Base-by-base conservation (phyloP, 2,797 vertebrate species). In the Salmo trutta region DNA sequence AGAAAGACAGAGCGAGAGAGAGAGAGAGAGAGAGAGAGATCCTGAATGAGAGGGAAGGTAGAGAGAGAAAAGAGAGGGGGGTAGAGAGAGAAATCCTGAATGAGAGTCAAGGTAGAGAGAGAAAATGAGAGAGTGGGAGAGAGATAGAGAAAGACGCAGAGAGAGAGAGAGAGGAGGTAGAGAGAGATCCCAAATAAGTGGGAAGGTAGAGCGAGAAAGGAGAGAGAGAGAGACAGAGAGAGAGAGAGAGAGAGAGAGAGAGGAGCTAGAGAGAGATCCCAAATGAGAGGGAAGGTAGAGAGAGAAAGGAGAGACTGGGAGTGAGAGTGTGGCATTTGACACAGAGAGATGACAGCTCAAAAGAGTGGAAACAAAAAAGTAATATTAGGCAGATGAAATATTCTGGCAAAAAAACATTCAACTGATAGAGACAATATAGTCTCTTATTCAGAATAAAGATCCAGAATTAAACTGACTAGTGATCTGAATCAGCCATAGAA, bases 61-160 rank as follows among this genome's bases (percentile, higher is more conserved):
- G 59, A n/a, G 21, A n/a, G 59, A 64, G 59, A 24, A 64, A 1
- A 33, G 31, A 33, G 31, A 33, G 31, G 1, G 31, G 4, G 31
- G 0, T 4, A 33, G 31, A 36, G 33, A 36, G 36, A 36, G 36
- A 36, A 6, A 36, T 36, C 36, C 36, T 0, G 0, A 41, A 41
- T 41, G 36, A 41, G 36, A 41, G 36, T 0, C 0, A 0, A 41
- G 8, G 5, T 36, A 36, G 33, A 36, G 5, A 41, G 53, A 56
- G 33, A 56, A 24, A 24, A 24, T 24, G 4, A 19, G 4, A 5
- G 53, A 56, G 0, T 0, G 53, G 1, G 53, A 3, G 53, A 3
- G 64, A 65, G 64, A 66, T 12, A 27, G 1, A 31, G 64, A 70
- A 79, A 88, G 82, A 79, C 78, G 75, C 70, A 19, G 47, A 21